Conservation (phyloP, 1,140 invertebrate species). For the Lepidostoma basale region DNA sequence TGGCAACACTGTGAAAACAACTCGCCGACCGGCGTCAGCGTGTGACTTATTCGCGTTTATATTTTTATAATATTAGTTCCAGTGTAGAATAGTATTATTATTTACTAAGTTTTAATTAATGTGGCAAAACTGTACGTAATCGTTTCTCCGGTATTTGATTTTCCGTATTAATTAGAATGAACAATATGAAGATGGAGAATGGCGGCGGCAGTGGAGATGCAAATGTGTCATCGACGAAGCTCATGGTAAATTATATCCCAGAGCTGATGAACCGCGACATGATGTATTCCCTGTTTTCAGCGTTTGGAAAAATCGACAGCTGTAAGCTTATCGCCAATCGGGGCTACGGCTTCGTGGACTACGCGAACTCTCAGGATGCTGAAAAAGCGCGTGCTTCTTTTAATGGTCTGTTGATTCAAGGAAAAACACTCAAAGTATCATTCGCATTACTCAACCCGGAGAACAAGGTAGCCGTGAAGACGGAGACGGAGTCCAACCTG, state of each 20-base stretch:
- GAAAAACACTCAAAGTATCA: slow-evolving; percentile 60
- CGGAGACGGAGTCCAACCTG: slow-evolving; percentile 58
- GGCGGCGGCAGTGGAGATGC: slow-evolving; percentile 60
- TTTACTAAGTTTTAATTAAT: slow-evolving; percentile 1
- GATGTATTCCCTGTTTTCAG: slow-evolving; percentile 60
- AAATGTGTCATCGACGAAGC: slow-evolving; percentile 62
- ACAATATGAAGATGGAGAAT: slow-evolving; percentile 51
- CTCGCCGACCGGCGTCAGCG: slow-evolving; percentile 35
- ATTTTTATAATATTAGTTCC: slow-evolving; percentile 5
- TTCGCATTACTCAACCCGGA: slow-evolving; percentile 61
- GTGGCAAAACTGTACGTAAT: not conserved
- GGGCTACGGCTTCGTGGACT: slow-evolving; percentile 61
- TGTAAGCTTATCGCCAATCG: slow-evolving; percentile 59
- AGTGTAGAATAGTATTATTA: not conserved
- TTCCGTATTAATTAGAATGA: slow-evolving; percentile 14
- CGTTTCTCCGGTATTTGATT: not conserved
- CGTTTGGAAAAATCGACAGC: slow-evolving; percentile 59
- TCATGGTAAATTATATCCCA: slow-evolving; percentile 62
- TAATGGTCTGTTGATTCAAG: slow-evolving; percentile 60
- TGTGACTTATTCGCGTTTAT: slow-evolving; percentile 24
- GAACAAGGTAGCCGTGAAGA: slow-evolving; percentile 57
- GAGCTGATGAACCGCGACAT: slow-evolving; percentile 60
- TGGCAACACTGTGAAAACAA: slow-evolving; percentile 40
- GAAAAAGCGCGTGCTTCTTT: slow-evolving; percentile 59
- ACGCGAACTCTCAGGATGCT: slow-evolving; percentile 58